phyloP scores from a whole-genome alignment of 2,797 vertebrate species.

The Labeo calbasu region DNA sequence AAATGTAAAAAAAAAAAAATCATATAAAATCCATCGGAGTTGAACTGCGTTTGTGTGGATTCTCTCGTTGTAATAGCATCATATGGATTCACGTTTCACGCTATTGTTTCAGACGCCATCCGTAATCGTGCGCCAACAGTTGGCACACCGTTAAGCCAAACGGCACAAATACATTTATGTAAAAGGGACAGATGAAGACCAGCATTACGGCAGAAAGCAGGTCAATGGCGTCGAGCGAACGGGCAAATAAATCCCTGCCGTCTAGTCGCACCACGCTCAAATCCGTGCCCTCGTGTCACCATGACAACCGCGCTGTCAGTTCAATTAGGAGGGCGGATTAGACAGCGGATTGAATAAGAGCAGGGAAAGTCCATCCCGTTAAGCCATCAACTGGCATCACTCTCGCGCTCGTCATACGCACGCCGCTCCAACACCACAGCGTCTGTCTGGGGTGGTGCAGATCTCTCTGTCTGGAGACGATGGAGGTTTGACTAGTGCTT shows the following conservation, averaged over 20 bases:
- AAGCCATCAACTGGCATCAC: conserved; percentile 41
- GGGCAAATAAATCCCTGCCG: conserved; percentile 57
- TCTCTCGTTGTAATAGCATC: background rate
- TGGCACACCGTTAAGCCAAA: conserved; percentile 3
- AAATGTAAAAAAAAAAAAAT: too few relatives aligned
- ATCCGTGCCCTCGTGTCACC: conserved; percentile 71
- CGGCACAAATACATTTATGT: conserved; percentile 15
- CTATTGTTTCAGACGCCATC: background rate
- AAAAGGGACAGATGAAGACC: background rate
- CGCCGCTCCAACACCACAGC: conserved; percentile 53
- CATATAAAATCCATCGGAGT: background rate
- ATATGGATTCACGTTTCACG: background rate
- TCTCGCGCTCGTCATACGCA: background rate
- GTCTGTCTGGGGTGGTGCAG: conserved; percentile 46
- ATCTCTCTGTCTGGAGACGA: background rate
- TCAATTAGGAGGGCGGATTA: conserved; percentile 69
- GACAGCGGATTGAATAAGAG: conserved; percentile 44
- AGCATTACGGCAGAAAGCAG: conserved; percentile 53
- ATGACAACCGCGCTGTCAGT: conserved; percentile 75
- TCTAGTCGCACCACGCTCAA: conserved; percentile 74
- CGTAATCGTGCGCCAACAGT: background rate
- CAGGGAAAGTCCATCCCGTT: conserved; percentile 50
- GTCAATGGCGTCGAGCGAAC: conserved; percentile 65
- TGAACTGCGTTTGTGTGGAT: background rate
- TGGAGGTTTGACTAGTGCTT: conserved; percentile 33